phyloP scores from a whole-genome alignment of 1,140 invertebrate species.

The Drosophila arawakana region DNA sequence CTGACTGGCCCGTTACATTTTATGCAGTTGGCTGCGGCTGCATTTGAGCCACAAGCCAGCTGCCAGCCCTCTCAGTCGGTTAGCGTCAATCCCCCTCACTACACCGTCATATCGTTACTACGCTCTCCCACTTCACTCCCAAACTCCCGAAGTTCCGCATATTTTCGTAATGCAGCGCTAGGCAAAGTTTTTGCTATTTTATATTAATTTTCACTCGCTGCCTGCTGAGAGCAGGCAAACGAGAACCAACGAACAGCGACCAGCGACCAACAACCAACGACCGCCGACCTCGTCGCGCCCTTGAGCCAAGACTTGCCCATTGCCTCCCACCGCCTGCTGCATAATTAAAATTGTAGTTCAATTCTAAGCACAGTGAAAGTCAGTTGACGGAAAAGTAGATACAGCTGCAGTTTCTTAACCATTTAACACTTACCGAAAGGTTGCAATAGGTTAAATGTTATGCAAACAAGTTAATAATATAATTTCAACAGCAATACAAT shows the following conservation, averaged over 20 bases:
- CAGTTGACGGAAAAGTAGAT: conserved; percentile 14
- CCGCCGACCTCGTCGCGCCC: conserved; percentile 54
- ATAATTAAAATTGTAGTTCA: conserved; percentile 77
- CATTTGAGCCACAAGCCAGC: conserved; percentile 59
- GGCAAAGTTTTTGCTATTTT: conserved; percentile 74
- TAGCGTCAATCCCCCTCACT: conserved; percentile 3
- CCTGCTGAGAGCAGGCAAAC: conserved; percentile 28
- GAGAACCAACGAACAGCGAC: conserved; percentile 10
- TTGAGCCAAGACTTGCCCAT: conserved; percentile 44
- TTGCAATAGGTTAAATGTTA: too few relatives aligned
- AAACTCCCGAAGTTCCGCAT: conserved; percentile 1
- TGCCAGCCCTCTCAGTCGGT: conserved; percentile 13
- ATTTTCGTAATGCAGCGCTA: conserved; percentile 63
- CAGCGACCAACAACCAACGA: conserved; percentile 5
- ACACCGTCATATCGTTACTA: too few relatives aligned
- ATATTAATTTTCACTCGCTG: conserved; percentile 71
- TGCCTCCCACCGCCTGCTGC: conserved; percentile 51
- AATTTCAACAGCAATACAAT: too few relatives aligned
- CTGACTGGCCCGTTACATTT: conserved; percentile 71
- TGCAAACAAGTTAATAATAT: too few relatives aligned
- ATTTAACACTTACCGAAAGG: background rate
- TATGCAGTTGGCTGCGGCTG: conserved; percentile 71
- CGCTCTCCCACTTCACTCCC: background rate
- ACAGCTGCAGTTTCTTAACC: conserved; percentile 1
- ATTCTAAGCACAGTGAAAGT: conserved; percentile 50